Conservation (phyloP, 2,113 vertebrate genomes). For the Rissa tridactyla region DNA sequence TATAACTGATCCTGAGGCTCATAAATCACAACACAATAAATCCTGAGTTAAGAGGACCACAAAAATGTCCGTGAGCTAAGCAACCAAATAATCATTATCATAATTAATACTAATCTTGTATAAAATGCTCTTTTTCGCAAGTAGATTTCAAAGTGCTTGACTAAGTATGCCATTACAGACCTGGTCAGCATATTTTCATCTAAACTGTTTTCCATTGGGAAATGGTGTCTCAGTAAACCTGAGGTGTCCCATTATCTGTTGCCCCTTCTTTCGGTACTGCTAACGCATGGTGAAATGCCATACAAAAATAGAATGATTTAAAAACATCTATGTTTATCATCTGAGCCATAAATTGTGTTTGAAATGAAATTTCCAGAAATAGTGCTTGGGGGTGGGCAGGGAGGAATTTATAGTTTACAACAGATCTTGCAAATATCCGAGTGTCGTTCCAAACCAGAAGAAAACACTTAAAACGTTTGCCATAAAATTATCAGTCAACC, state of each 20-base stretch:
- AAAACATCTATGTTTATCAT: not conserved
- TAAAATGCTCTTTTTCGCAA: not conserved
- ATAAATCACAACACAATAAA: constrained; percentile 25
- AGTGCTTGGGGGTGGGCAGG: not conserved
- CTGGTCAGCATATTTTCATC: not conserved
- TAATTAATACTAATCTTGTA: constrained; percentile 19
- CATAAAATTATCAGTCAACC: not conserved
- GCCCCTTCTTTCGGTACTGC: not conserved
- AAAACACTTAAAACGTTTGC: not conserved
- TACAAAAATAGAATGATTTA: not conserved
- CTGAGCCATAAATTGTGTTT: not conserved
- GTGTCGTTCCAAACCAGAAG: not conserved
- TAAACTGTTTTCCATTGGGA: not conserved
- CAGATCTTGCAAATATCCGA: not conserved
- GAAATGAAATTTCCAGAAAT: not conserved
- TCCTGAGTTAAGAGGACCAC: not conserved
- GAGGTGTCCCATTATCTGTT: not conserved
- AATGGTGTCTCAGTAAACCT: not conserved
- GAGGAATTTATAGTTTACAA: not conserved
- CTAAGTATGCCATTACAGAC: not conserved
- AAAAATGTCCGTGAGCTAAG: not conserved
- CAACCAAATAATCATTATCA: constrained; percentile 4
- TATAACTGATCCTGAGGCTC: not conserved
- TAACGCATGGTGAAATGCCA: not conserved
- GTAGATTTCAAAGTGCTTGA: not conserved